These are phyloP conservation scores for Coregonus ussuriensis DNA, from an alignment of 2,797 vertebrate species.

Conservation along the genomic window DNA sequence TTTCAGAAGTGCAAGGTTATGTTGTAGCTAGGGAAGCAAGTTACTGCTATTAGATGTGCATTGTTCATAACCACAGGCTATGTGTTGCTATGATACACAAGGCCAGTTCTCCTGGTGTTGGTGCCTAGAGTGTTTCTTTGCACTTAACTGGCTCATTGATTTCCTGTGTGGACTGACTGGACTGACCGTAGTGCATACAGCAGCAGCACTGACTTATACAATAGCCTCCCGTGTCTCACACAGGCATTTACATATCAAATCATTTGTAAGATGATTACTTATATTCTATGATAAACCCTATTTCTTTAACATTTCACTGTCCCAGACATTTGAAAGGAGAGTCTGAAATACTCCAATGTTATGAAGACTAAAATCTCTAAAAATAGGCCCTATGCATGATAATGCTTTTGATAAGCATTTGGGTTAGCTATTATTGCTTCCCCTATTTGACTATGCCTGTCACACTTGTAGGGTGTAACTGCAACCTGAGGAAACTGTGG, in stretches of 20 bases:
- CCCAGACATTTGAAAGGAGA: neutral
- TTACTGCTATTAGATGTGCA: slow-evolving; percentile 26
- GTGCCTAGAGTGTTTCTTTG: slow-evolving; percentile 53
- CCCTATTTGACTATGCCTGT: slow-evolving; percentile 14
- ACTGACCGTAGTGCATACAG: slow-evolving; percentile 43
- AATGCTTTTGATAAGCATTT: slow-evolving; percentile 1
- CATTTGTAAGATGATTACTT: neutral
- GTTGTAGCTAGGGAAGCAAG: slow-evolving; percentile 9
- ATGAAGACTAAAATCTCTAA: neutral
- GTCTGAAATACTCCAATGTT: neutral
- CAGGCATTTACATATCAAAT: neutral
- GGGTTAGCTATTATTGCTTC: slow-evolving; percentile 23
- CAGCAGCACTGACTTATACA: slow-evolving; percentile 22
- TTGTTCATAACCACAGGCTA: slow-evolving; percentile 16
- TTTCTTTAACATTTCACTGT: neutral
- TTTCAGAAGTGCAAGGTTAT: neutral
- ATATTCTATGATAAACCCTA: neutral
- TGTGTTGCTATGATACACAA: slow-evolving; percentile 43
- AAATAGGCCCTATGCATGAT: neutral
- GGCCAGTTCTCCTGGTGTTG: slow-evolving; percentile 45
- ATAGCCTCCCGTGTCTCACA: neutral
- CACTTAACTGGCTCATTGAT: slow-evolving; percentile 64
- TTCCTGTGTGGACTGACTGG: slow-evolving; percentile 46
- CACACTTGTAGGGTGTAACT: slow-evolving; percentile 14
- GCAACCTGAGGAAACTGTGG: slow-evolving; percentile 43